A percentile compares a stretch with the other conserved stretches of the same genome.
Conservation (phyloP, 2,113 vertebrate species). For the Lycaon pictus region DNA sequence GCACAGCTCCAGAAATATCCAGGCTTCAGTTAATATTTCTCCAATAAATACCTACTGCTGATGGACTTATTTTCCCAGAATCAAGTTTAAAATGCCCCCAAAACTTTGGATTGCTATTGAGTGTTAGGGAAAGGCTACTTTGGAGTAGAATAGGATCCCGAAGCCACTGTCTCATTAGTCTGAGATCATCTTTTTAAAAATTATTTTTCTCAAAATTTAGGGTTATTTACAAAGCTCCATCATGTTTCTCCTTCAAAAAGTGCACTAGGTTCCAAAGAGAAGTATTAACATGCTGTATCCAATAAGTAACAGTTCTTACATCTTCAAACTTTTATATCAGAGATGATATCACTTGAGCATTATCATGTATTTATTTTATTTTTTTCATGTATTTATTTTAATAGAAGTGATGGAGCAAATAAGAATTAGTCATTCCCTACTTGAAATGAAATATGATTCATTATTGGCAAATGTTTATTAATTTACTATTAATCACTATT, state of each 20-base stretch:
- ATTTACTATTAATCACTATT: neutral
- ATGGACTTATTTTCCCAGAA: conserved; percentile 27
- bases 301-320: neutral
- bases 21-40: neutral
- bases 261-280: neutral
- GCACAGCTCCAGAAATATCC: neutral
- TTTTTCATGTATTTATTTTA: neutral
- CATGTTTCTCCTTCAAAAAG: conserved; percentile 15
- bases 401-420: neutral
- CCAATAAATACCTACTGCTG: neutral
- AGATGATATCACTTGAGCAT: neutral
- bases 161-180: conserved; percentile 17
- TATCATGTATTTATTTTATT: neutral
- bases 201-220: conserved; percentile 28
- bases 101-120: conserved; percentile 22
- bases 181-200: neutral
- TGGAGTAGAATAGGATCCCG: neutral
- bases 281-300: neutral
- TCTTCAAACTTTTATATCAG: neutral
- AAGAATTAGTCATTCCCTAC: neutral
- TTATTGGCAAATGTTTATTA: neutral
- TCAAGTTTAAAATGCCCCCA: neutral
- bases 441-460: neutral
- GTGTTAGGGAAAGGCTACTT: neutral
- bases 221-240: conserved; percentile 53